Evolutionary conservation across 30 jellyfish, hydroid and myxozoan genomes (phyloP).

Genomic region (Catostylus mosaicus): DNA sequence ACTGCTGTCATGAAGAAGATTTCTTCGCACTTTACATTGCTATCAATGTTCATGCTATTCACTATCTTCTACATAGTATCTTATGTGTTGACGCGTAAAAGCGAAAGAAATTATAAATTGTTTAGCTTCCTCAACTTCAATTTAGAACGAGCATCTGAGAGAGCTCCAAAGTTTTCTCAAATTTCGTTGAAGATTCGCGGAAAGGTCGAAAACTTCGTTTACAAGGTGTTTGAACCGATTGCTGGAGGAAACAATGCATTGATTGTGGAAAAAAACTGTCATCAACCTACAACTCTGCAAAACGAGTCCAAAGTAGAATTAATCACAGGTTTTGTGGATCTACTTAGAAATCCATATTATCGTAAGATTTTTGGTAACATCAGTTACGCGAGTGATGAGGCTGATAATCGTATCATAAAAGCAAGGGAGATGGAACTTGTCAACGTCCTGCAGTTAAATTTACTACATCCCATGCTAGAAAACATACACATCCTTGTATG

Average conservation of each 20-base stretch:
- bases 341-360: background rate
- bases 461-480: background rate
- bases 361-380: conserved; percentile 15
- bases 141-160: no score
- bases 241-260: background rate
- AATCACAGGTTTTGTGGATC: conserved; percentile 13
- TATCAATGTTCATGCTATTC: no score
- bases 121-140: no score
- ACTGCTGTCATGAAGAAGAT: no score
- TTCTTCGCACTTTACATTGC: no score
- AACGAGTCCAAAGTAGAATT: background rate
- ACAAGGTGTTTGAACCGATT: background rate
- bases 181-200: background rate
- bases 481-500: conserved; percentile 18
- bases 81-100: no score
- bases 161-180: no score
- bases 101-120: no score
- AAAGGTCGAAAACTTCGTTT: background rate
- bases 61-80: no score
- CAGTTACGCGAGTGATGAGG: background rate
- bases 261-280: background rate
- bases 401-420: background rate
- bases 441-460: conserved; percentile 19
- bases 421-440: conserved; percentile 37
- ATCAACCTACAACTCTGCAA: background rate